Percentiles rank a stretch among this genome's conserved stretches.
These are phyloP conservation scores for Heliconius charithonia DNA, from an alignment of 2,888 invertebrate species.

Conservation along the genomic window DNA sequence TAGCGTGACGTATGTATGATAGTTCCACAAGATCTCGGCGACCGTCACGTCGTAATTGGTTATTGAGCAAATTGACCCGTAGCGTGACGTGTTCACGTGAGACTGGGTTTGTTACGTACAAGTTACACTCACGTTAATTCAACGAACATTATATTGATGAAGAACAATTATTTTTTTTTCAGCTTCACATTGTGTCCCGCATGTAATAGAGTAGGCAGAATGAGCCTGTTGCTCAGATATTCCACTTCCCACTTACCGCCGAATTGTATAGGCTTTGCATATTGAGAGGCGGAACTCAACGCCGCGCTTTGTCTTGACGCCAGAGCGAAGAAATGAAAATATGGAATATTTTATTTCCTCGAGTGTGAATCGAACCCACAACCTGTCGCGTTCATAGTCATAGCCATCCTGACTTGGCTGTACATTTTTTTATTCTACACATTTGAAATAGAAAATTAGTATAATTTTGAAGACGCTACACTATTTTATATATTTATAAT, in stretches of 20 bases:
- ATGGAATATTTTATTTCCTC: too few species aligned
- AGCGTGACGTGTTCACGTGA: conserved; percentile 23
- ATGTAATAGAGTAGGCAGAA: too few species aligned
- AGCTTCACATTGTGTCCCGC: too few species aligned
- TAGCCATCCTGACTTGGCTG: too few species aligned
- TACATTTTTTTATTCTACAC: background rate
- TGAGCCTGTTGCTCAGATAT: too few species aligned
- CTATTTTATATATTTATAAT: background rate
- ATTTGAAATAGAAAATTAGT: background rate
- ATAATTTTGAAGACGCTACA: background rate
- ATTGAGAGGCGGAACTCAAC: too few species aligned
- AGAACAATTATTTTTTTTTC: background rate
- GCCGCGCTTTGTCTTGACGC: too few species aligned
- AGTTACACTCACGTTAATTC: conserved; percentile 38
- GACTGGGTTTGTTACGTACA: conserved; percentile 35
- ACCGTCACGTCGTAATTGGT: conserved; percentile 44
- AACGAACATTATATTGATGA: conserved; percentile 22
- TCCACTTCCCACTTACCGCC: too few species aligned
- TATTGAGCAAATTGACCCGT: conserved; percentile 41
- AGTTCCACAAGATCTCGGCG: conserved; percentile 24
- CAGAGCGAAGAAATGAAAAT: too few species aligned
- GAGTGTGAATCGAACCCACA: too few species aligned
- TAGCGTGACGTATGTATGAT: conserved; percentile 40
- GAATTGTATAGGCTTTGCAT: too few species aligned
- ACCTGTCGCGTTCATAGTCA: too few species aligned